Conservation (phyloP, 2,797 vertebrate genomes). For the Hoplostethus mediterraneus region DNA sequence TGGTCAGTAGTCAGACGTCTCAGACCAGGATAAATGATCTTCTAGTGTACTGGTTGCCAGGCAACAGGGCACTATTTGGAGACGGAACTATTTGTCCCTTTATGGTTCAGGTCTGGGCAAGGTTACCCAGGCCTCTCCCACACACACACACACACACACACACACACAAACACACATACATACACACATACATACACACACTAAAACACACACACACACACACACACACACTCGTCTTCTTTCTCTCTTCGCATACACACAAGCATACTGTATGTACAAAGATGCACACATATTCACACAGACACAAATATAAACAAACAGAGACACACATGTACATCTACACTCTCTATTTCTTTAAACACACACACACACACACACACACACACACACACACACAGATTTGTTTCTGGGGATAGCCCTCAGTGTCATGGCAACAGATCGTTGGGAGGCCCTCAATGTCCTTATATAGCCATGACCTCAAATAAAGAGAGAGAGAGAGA, state of each 20-base stretch:
- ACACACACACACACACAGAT: constrained; percentile 41
- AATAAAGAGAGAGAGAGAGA: constrained; percentile 56
- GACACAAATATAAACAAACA: not conserved
- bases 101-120: constrained; percentile 54
- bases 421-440: constrained; percentile 74
- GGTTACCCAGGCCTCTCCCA: not conserved
- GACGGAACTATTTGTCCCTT: constrained; percentile 60
- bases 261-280: not conserved
- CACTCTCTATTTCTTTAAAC: constrained; percentile 3
- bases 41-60: constrained; percentile 53
- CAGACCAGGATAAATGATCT: constrained; percentile 38
- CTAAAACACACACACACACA: constrained; percentile 1
- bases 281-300: constrained; percentile 4
- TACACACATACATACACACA: not conserved
- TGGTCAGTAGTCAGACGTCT: not conserved
- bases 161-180: not conserved
- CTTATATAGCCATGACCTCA: constrained; percentile 79
- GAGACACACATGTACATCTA: constrained; percentile 24
- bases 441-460: constrained; percentile 66
- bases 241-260: not conserved
- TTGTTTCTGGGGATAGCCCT: constrained; percentile 77
- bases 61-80: constrained; percentile 68
- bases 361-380: constrained; percentile 30
- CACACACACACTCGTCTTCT: not conserved
- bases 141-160: not conserved